These are phyloP conservation scores for Nomada ruficornis DNA, from an alignment of 2,888 invertebrate genomes.

Conservation along the genomic window DNA sequence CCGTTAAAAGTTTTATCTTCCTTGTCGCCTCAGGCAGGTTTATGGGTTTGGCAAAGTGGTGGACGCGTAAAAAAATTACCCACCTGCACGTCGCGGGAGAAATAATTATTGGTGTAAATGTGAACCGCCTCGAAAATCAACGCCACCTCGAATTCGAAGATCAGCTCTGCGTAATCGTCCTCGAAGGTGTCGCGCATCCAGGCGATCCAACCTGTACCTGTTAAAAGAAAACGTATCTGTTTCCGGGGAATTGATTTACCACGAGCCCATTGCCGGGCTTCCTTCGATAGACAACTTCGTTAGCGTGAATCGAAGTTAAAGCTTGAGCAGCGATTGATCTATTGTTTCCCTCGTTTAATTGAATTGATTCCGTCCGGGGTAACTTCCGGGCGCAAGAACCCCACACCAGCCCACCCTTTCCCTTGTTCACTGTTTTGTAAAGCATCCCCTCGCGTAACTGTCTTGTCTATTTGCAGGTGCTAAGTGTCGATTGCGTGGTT, in stretches of 20 bases:
- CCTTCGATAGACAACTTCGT: slow-evolving; percentile 37
- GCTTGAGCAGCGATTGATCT: slow-evolving; percentile 54
- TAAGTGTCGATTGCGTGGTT: slow-evolving; percentile 41
- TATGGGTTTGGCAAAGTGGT: slow-evolving; percentile 1
- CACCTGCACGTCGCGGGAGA: slow-evolving; percentile 88
- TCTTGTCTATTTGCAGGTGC: slow-evolving; percentile 28
- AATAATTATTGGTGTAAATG: slow-evolving; percentile 90
- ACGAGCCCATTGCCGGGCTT: slow-evolving; percentile 1
- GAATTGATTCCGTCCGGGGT: slow-evolving; percentile 51
- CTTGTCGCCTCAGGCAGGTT: slow-evolving; percentile 16
- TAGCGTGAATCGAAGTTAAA: slow-evolving; percentile 42
- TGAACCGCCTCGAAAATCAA: slow-evolving; percentile 89
- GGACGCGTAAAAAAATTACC: slow-evolving; percentile 77
- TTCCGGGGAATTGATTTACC: slow-evolving; percentile 34
- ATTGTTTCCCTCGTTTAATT: slow-evolving; percentile 59
- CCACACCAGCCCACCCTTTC: background rate
- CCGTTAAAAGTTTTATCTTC: slow-evolving; percentile 63
- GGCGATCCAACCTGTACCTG: slow-evolving; percentile 91
- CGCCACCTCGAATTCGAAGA: slow-evolving; percentile 89
- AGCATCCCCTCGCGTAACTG: slow-evolving; percentile 15
- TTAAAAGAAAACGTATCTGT: slow-evolving; percentile 23
- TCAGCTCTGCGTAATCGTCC: slow-evolving; percentile 87
- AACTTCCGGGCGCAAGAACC: slow-evolving; percentile 46
- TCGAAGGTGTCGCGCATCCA: slow-evolving; percentile 88
- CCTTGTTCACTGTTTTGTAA: slow-evolving; percentile 34